These are phyloP conservation scores for Rissa tridactyla DNA, from an alignment of 2,113 vertebrate genomes.

Conservation along the genomic window DNA sequence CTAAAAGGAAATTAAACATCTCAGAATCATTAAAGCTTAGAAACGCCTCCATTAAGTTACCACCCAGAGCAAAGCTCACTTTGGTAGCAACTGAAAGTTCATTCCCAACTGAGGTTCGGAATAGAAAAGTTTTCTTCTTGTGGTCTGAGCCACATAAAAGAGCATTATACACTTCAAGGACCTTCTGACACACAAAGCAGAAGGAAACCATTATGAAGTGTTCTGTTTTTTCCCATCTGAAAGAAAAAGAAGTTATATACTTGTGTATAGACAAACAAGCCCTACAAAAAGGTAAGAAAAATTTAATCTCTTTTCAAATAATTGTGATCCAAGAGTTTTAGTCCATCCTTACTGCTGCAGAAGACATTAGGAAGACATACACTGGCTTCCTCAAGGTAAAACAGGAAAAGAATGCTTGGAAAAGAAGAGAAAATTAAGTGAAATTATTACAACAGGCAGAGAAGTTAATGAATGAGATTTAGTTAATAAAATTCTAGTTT, in stretches of 20 bases:
- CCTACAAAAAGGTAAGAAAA: background rate
- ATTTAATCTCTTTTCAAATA: background rate
- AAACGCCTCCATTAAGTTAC: background rate
- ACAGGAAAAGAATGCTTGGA: background rate
- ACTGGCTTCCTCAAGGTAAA: background rate
- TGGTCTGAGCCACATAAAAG: conserved; percentile 12
- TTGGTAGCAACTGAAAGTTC: background rate
- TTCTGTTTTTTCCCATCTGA: background rate
- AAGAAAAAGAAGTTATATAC: background rate
- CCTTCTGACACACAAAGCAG: background rate
- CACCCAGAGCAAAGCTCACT: background rate
- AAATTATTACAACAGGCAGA: background rate
- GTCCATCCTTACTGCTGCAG: background rate
- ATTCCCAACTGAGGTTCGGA: background rate
- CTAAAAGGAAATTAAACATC: background rate
- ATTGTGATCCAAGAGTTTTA: background rate
- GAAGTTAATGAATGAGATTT: background rate
- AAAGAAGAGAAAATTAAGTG: background rate
- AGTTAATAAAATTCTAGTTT: background rate
- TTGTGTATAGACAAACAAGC: background rate
- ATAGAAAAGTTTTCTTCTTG: background rate
- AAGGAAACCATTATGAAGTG: background rate
- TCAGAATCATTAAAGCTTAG: background rate
- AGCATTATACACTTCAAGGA: background rate
- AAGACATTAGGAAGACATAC: background rate